Base-by-base conservation (phyloP, 1,140 invertebrate genomes). In the Eufriesea mexicana region DNA sequence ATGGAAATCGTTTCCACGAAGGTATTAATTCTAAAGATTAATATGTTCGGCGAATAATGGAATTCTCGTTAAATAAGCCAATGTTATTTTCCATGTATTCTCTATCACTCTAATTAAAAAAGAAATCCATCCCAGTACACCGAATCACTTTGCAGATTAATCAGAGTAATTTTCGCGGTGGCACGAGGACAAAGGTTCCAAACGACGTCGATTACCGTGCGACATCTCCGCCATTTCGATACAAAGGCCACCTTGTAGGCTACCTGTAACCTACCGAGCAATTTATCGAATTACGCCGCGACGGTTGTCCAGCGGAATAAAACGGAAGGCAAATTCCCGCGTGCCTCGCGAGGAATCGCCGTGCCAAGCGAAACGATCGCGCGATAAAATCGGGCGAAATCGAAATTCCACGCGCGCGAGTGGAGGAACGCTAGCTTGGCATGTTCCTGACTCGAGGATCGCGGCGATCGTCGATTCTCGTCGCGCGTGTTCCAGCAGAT, bases 401-500 rank as follows among this genome's bases (percentile, higher is more conserved):
- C 35, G 67, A 51, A 70, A 70, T 71, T 71, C 25, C 4, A 54
- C 49, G 4, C 68, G 35, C 49, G n/a, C 16, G 51, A 55, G n/a
- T 42, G 8, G 18, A 71, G 28, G 68, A 71, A 55, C 49, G 68
- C 25, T 51, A 70, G 51, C n/a, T 70, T 70, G n/a, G 47, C 25
- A 49, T 25, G 49, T 20, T 61, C 42, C 23, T 12, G 45, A 8
- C 8, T 14, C 14, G 45, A 35, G 6, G 6, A 9, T 28, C 20
- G 66, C 23, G 14, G 12, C 70, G 16, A 55, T 51, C 45, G 42
- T 54, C 67, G 77, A 71, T 64, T 42, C 42, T n/a, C 64, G 51
- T 20, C 23, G 51, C 23, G 28, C n/a, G 49, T 78, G 23, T 78
- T 67, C 64, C 51, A n/a, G n/a, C n/a, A n/a, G n/a, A n/a, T n/a